phyloP scores from a whole-genome alignment of 2,888 invertebrate genomes.

The Lathronympha strigana region DNA sequence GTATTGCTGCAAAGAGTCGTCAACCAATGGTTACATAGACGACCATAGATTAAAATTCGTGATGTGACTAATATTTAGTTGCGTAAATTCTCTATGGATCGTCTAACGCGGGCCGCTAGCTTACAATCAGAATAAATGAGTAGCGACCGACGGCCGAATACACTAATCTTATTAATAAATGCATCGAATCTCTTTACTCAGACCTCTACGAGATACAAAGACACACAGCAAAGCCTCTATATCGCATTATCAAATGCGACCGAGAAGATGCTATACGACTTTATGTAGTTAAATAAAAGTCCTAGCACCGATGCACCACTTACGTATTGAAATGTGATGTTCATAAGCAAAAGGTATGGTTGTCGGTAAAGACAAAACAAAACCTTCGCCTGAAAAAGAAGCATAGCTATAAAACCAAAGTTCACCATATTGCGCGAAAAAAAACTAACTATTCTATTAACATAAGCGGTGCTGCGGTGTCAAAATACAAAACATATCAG shows the following conservation, averaged over 20 bases:
- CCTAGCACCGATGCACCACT: conserved; percentile 21
- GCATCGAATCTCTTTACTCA: conserved; percentile 66
- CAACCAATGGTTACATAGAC: not conserved
- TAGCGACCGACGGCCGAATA: conserved; percentile 40
- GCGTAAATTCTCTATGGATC: conserved; percentile 11
- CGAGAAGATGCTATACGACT: not conserved
- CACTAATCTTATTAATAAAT: conserved; percentile 66
- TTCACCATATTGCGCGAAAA: conserved; percentile 4
- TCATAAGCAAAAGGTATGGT: not conserved
- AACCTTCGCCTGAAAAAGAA: not conserved
- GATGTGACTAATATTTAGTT: conserved; percentile 19
- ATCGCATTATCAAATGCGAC: not conserved
- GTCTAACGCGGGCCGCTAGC: conserved; percentile 2
- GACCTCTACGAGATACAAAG: not conserved
- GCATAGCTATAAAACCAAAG: too few relatives aligned
- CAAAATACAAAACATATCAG: conserved; percentile 9
- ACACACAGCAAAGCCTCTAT: not conserved
- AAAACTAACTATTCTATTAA: not conserved
- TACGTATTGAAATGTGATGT: not conserved
- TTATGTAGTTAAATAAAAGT: conserved; percentile 8
- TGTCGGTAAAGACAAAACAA: not conserved
- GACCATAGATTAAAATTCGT: conserved; percentile 21
- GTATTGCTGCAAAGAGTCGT: not conserved
- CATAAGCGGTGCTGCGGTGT: conserved; percentile 26
- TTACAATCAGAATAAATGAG: conserved; percentile 35